A percentile compares a stretch with the other conserved stretches of the same genome.
Conservation (phyloP, 30 jellyfish, hydroid and myxozoan species). For the Hydra vulgaris region DNA sequence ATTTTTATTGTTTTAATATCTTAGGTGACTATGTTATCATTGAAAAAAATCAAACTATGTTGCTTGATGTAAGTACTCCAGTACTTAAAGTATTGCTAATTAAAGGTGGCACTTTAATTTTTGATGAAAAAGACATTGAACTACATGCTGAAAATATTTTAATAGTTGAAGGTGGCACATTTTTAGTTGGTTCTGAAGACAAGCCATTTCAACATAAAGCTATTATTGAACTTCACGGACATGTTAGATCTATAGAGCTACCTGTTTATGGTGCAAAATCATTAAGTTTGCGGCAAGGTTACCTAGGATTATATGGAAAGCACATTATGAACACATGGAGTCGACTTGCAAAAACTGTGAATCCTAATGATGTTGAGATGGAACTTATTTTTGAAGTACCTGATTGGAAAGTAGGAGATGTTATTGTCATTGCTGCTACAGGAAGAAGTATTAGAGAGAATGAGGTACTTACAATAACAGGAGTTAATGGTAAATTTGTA, state of each 20-base stretch:
- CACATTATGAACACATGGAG: conserved; percentile 87
- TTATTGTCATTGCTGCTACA: conserved; percentile 83
- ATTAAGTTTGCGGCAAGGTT: conserved; percentile 69
- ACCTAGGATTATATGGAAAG: conserved; percentile 67
- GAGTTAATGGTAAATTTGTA: conserved; percentile 42
- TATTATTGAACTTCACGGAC: conserved; percentile 78
- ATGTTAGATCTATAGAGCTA: conserved; percentile 83
- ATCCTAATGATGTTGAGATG: conserved; percentile 49
- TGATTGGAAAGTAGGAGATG: conserved; percentile 80
- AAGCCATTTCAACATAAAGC: conserved; percentile 84
- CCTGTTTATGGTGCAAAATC: conserved; percentile 98
- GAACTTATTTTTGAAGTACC: conserved; percentile 47
- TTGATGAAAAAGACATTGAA: conserved; percentile 59
- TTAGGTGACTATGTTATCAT: conserved; percentile 72
- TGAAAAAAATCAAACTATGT: conserved; percentile 54
- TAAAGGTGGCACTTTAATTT: conserved; percentile 68
- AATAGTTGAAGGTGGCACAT: conserved; percentile 58
- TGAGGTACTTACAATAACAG: conserved; percentile 66
- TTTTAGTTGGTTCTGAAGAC: conserved; percentile 73
- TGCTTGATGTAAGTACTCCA: conserved; percentile 81
- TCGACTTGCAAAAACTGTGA: conserved; percentile 52
- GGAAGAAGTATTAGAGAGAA: conserved; percentile 80
- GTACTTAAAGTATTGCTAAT: conserved; percentile 55
- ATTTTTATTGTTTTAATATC: not conserved
- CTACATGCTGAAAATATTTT: conserved; percentile 80